phyloP scores from a whole-genome alignment of 2,888 invertebrate species.

The Baronia brevicornis region DNA sequence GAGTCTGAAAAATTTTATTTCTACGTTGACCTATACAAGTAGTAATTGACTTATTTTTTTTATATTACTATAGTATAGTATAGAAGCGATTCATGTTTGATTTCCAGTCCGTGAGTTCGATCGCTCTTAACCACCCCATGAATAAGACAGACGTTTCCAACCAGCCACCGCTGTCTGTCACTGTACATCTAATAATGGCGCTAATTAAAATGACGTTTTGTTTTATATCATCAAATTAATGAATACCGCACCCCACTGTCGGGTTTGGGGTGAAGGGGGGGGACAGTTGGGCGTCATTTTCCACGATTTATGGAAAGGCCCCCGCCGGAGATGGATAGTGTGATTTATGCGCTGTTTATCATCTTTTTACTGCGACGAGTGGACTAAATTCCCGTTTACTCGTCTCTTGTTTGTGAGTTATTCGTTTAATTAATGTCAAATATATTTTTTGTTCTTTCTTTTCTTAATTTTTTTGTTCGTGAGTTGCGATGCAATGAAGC shows the following conservation, averaged over 20 bases:
- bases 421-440: background rate
- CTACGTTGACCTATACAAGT: too few relatives aligned
- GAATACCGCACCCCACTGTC: constrained; percentile 18
- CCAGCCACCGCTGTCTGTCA: constrained; percentile 27
- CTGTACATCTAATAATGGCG: constrained; percentile 27
- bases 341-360: constrained; percentile 51
- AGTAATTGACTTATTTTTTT: too few relatives aligned
- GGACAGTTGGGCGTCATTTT: constrained; percentile 20
- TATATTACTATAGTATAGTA: too few relatives aligned
- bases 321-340: constrained; percentile 35
- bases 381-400: constrained; percentile 33
- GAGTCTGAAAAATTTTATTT: too few relatives aligned
- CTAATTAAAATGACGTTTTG: constrained; percentile 31
- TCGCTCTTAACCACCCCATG: constrained; percentile 17
- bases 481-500: too few relatives aligned
- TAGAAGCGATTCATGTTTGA: background rate
- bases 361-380: constrained; percentile 43
- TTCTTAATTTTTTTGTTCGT: too few relatives aligned
- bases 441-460: too few relatives aligned
- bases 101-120: constrained; percentile 26
- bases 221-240: constrained; percentile 31
- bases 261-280: too few relatives aligned
- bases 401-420: constrained; percentile 28
- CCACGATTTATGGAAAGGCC: constrained; percentile 32
- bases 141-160: constrained; percentile 39